Base-by-base conservation (phyloP, 2,888 invertebrate genomes). In the Hirtodrosophila alboralis region DNA sequence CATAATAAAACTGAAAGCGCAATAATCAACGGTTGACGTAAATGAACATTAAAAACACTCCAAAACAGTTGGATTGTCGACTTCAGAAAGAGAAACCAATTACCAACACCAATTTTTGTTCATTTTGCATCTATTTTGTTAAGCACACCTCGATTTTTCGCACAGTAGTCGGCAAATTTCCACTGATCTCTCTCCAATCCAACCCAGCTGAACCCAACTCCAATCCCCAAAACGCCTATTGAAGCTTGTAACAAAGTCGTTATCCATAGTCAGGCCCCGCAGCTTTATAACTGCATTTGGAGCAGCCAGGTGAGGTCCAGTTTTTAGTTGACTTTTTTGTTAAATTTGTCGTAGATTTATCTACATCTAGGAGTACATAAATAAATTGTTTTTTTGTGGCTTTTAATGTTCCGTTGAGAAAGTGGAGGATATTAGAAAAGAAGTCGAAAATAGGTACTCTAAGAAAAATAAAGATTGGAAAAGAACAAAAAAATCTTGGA, bases 1-100 rank as follows among this genome's bases (percentile, higher is more conserved):
- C 78, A 79, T 79, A 79, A 84, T 84, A 84, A 79, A 79, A 79
- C 86, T 53, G 79, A 79, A 79, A 79, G 84, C 86, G 62, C 60
- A 34, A 57, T 44, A 66, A 59, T 69, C 70, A 61, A 60, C 48
- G 56, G 77, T 84, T 79, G 77, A 86, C 77, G 79, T 84, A 85
- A 79, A 79, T 79, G 85, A 79, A 79, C 60, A 86, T 76, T 61
- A 43, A 69, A 68, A 77, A 65, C 45, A 62, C 36, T 60, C 18
- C 18, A 18, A n/a, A 18, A 2, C 18, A 1, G 18, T 18, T 18
- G 16, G 10, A 43, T 31, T 27, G 37, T 31, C 28, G 23, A 52
- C 48, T 31, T 16, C 3, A 23, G 7, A 14, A 21, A 36, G 33
- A 18, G 43, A 27, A 38, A 53, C 28, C 58, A 59, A 40, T 59